These are phyloP conservation scores for Dascyllus trimaculatus DNA, from an alignment of 2,113 vertebrate genomes.

Conservation along the genomic window DNA sequence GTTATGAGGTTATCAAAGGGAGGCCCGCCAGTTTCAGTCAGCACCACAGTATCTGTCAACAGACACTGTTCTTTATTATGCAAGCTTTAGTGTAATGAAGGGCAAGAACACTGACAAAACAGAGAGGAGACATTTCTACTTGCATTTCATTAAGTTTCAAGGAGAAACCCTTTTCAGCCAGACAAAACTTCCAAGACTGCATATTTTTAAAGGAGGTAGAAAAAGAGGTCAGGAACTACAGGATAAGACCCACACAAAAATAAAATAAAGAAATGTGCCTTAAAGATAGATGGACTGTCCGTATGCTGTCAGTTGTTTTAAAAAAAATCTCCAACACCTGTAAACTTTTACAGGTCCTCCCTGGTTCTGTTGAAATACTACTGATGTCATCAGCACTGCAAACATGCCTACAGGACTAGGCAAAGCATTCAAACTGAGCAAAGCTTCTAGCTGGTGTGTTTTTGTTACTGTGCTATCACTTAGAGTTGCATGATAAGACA, in stretches of 20 bases:
- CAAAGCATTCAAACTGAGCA: neutral
- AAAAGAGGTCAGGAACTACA: no score
- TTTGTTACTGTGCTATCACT: slow-evolving; percentile 30
- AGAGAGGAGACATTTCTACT: neutral
- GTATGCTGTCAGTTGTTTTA: no score
- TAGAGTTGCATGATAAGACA: slow-evolving; percentile 22
- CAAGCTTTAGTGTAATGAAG: neutral
- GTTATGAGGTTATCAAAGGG: neutral
- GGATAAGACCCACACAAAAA: no score
- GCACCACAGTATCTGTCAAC: slow-evolving; percentile 3
- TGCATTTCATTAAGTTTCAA: neutral
- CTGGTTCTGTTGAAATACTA: neutral
- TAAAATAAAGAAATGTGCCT: no score
- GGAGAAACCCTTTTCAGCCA: neutral
- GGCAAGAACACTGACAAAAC: neutral
- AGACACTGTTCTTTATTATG: slow-evolving; percentile 2
- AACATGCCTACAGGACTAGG: neutral
- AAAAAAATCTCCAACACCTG: no score
- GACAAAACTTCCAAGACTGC: neutral
- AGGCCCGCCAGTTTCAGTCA: slow-evolving; percentile 7
- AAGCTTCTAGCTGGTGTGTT: slow-evolving; percentile 12
- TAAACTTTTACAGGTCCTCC: neutral
- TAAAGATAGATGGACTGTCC: no score
- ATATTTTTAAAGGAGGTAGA: neutral
- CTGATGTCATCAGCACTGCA: neutral